Percentiles rank a stretch among this genome's conserved stretches.
Conservation (phyloP, 2,113 vertebrate species). For the Hypocryptadius cinnamomeus region DNA sequence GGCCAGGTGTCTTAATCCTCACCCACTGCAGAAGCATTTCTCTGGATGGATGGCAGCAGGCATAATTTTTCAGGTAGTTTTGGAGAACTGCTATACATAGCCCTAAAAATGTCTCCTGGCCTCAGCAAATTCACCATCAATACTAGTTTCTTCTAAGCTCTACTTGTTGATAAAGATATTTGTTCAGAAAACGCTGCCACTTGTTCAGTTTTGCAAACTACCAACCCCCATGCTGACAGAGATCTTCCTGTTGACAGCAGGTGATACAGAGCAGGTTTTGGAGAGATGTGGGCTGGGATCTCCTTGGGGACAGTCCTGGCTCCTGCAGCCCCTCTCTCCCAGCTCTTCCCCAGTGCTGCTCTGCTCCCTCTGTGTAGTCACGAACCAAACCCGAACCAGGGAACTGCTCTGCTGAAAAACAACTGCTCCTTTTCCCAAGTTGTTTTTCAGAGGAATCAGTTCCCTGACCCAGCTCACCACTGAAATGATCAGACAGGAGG, state of each 20-base stretch:
- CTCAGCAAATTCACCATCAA: neutral
- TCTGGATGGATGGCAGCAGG: conserved; percentile 42
- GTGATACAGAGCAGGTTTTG: neutral
- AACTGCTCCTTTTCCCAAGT: neutral
- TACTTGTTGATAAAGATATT: neutral
- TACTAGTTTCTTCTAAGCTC: neutral
- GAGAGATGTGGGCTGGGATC: neutral
- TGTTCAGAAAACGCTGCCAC: neutral
- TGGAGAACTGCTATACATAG: neutral
- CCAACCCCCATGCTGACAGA: neutral
- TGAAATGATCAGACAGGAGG: neutral
- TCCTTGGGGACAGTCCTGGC: neutral
- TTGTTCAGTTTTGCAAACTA: neutral
- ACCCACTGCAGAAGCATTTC: conserved; percentile 30
- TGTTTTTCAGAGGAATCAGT: neutral
- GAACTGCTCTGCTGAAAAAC: neutral
- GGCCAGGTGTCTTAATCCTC: conserved; percentile 58
- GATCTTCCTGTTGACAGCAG: neutral
- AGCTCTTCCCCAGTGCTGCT: neutral
- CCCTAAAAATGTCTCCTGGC: neutral
- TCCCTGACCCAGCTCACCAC: neutral
- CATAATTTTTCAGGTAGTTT: conserved; percentile 2
- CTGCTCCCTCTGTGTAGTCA: neutral
- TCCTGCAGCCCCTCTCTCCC: neutral
- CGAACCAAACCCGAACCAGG: neutral